phyloP scores from a whole-genome alignment of 2,888 invertebrate species.

The Sericinus montela region DNA sequence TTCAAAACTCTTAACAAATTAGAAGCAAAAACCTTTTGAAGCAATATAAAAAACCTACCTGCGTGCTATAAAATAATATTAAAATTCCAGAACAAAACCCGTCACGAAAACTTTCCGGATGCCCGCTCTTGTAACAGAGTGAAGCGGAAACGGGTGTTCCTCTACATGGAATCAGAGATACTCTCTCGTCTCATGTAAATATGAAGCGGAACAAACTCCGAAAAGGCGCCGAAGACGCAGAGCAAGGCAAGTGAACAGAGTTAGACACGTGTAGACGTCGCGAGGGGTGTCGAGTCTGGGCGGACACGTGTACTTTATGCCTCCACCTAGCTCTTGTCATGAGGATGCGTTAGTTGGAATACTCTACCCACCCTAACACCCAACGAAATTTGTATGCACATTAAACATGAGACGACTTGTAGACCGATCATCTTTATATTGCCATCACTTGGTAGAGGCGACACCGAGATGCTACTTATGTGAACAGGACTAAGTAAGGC shows the following conservation, averaged over 20 bases:
- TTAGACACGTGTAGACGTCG: conserved; percentile 58
- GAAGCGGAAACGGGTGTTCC: conserved; percentile 39
- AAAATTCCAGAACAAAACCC: too few relatives aligned
- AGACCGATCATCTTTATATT: conserved; percentile 67
- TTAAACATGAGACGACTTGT: conserved; percentile 69
- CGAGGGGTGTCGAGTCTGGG: conserved; percentile 37
- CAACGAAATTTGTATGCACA: conserved; percentile 70
- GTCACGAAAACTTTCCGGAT: conserved; percentile 14
- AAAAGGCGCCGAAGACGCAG: conserved; percentile 49
- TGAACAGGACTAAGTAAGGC: conserved; percentile 42
- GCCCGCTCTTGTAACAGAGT: conserved; percentile 31
- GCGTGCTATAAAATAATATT: too few relatives aligned
- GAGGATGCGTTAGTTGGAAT: conserved; percentile 40
- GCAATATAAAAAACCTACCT: too few relatives aligned
- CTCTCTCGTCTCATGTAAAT: conserved; percentile 62
- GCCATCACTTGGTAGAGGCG: conserved; percentile 47
- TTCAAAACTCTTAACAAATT: too few relatives aligned
- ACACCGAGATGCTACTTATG: conserved; percentile 34
- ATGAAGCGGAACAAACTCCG: conserved; percentile 60
- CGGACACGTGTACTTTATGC: conserved; percentile 59
- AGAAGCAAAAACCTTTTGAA: too few relatives aligned
- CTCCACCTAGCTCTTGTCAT: conserved; percentile 44
- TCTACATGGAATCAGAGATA: conserved; percentile 54
- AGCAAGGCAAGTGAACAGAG: conserved; percentile 43
- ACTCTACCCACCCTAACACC: conserved; percentile 32